Base-by-base conservation (phyloP, 1,140 invertebrate species). In the Pomacea maculata region DNA sequence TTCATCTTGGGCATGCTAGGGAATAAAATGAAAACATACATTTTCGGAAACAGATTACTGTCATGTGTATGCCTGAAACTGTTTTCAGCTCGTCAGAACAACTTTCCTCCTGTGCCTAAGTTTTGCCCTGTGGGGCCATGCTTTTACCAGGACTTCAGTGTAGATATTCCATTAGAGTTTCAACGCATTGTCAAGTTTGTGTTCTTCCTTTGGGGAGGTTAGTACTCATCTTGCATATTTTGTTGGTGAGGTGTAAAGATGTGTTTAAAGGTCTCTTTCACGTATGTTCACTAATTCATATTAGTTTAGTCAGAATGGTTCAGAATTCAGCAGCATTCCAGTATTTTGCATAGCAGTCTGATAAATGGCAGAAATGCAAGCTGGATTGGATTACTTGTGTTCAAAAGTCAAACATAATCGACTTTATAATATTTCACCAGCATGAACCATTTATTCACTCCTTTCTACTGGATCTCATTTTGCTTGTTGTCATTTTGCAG, bases 111-210 rank as follows among this genome's bases (percentile, higher is more conserved):
- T 19, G 90, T 99, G 79, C 98, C 98, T 61, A 95, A 95, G 85
- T 97, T 95, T 85, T 97, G 96, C 87, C 93, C 93, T 65, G 94
- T 99, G 75, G 96, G 98, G 88, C 98, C 98, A 2, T 99, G 98
- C 91, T 99, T 99, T 92, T 99, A 99, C 92, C 98, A 99, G 93
- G 98, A 99, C 91, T 99, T 99, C 84, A 96, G 97, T 92, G 95
- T 99, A n/a, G 99, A 99, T 91, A 99, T 99, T 92, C 97, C 98
- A 29, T 92, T 97, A 74, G 97, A 99, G 91, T 99, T 99, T 92
- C 98, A 99, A 91, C 95, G 95, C 89, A 95, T 98, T 84, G 98
- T 99, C 63, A 95, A 96, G 85, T 94, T 97, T 88, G 93, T 98
- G 71, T 99, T 99, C 92, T 97, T 99, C 90, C 92, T 99, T 73